These are phyloP conservation scores for Liopterus haemorrhoidalis DNA, from an alignment of 2,888 invertebrate species.

Conservation along the genomic window DNA sequence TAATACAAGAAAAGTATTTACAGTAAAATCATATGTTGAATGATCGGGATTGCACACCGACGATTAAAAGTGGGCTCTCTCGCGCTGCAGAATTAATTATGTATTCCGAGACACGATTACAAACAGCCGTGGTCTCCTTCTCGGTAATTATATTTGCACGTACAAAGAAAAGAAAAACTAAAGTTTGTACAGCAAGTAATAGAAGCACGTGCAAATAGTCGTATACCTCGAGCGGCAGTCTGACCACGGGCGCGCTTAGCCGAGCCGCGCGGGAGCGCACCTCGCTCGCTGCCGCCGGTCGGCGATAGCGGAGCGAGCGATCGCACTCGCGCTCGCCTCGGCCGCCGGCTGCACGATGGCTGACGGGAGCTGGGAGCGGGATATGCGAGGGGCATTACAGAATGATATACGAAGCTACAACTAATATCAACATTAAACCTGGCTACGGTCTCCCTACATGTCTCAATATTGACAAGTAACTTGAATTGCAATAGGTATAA, in stretches of 20 bases:
- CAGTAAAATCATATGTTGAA: conserved; percentile 33
- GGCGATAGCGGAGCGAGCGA: conserved; percentile 4
- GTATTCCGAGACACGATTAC: too few relatives aligned
- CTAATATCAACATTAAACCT: conserved; percentile 40
- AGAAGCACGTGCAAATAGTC: conserved; percentile 12
- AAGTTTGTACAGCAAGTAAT: conserved; percentile 17
- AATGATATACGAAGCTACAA: conserved; percentile 40
- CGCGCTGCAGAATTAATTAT: too few relatives aligned
- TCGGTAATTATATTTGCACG: conserved; percentile 19
- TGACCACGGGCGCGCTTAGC: too few relatives aligned
- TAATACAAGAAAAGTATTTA: conserved; percentile 47
- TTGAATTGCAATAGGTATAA: conserved; percentile 38
- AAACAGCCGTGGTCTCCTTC: too few relatives aligned
- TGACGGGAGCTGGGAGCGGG: too few relatives aligned
- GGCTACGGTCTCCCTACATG: conserved; percentile 38
- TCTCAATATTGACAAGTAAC: conserved; percentile 41
- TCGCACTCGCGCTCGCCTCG: too few relatives aligned
- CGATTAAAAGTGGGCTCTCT: conserved; percentile 6
- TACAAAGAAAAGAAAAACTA: conserved; percentile 16
- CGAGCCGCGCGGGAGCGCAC: too few relatives aligned
- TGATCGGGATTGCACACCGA: conserved; percentile 19
- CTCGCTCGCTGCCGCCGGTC: conserved; percentile 6
- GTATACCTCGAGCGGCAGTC: background rate
- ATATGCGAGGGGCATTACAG: conserved; percentile 34
- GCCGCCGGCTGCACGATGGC: too few relatives aligned